Conservation (phyloP, 2,888 invertebrate species). For the Theretra japonica region DNA sequence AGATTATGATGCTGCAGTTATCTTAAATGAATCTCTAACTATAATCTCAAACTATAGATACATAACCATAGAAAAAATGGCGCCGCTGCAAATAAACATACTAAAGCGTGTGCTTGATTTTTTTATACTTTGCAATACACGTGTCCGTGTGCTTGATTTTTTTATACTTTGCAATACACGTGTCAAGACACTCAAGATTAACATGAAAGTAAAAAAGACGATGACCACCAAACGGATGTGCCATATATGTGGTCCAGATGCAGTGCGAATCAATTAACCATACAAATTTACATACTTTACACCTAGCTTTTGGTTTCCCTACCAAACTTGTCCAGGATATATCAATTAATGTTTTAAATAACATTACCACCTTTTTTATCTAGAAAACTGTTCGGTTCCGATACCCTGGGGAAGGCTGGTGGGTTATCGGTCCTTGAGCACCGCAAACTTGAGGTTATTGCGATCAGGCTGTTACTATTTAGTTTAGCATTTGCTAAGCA, state of each 20-base stretch:
- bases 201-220: constrained; percentile 18
- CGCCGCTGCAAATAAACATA: background rate
- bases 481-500: too few species aligned
- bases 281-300: background rate
- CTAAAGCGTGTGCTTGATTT: background rate
- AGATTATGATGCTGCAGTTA: too few species aligned
- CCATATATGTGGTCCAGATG: background rate
- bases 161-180: constrained; percentile 4
- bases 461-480: too few species aligned
- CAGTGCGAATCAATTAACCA: background rate
- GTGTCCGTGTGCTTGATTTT: background rate
- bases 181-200: constrained; percentile 11
- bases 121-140: constrained; percentile 7
- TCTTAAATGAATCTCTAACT: too few species aligned
- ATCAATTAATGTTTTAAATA: too few species aligned
- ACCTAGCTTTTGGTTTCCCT: background rate
- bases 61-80: background rate
- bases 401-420: too few species aligned
- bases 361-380: too few species aligned
- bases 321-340: too few species aligned
- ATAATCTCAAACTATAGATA: too few species aligned
- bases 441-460: too few species aligned
- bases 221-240: constrained; percentile 7
- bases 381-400: too few species aligned
- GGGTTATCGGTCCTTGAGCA: too few species aligned